phyloP scores from a whole-genome alignment of 2,113 vertebrate species.

The Gracilinanus agilis region DNA sequence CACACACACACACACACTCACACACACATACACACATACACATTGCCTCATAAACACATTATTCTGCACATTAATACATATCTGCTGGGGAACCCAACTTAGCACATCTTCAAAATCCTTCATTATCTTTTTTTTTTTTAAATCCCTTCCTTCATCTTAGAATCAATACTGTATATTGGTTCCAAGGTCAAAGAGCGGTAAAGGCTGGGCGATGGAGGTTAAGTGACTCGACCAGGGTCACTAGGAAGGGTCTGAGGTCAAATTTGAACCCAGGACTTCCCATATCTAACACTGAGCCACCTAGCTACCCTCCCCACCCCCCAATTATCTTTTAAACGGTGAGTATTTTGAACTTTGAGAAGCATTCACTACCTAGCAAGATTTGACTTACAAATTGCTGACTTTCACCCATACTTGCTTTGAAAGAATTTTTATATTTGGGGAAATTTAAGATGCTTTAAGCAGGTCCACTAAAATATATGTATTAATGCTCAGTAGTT shows the following conservation, averaged over 20 bases:
- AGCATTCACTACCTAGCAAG: constrained; percentile 19
- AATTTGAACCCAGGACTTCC: no score
- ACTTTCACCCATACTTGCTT: not conserved
- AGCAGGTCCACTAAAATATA: constrained; percentile 69
- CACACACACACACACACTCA: constrained; percentile 74
- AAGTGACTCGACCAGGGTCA: no score
- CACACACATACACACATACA: constrained; percentile 75
- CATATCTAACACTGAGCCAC: no score
- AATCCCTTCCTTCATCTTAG: no score
- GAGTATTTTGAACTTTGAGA: constrained; percentile 46
- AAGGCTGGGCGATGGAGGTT: no score
- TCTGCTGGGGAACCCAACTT: constrained; percentile 67
- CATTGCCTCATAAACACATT: constrained; percentile 70
- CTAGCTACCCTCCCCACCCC: no score
- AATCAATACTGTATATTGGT: no score
- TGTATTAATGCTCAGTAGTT: constrained; percentile 73
- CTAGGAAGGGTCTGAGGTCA: no score
- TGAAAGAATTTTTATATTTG: constrained; percentile 43
- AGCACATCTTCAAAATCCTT: constrained; percentile 75
- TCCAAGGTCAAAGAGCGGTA: no score
- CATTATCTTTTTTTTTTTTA: constrained; percentile 22
- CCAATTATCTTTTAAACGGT: constrained; percentile 35
- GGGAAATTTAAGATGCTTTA: constrained; percentile 74
- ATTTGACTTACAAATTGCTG: constrained; percentile 25
- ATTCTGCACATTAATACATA: constrained; percentile 73